Conservation (phyloP, 2,888 invertebrate genomes). For the Hyposoter dolosus region DNA sequence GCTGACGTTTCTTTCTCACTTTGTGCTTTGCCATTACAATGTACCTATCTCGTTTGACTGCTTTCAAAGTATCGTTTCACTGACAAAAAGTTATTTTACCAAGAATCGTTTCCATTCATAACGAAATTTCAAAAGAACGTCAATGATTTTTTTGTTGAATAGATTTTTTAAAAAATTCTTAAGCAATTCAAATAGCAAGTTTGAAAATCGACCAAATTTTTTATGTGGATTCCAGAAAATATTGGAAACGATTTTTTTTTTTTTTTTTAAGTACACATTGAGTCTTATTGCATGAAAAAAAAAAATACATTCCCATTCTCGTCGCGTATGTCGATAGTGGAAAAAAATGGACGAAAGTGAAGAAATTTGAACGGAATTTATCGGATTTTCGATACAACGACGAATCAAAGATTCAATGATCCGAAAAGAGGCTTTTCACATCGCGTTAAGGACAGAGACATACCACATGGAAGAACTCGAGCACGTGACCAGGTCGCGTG, state of each 20-base stretch:
- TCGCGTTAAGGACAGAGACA: constrained; percentile 22
- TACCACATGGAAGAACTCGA: constrained; percentile 12
- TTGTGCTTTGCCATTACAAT: not conserved
- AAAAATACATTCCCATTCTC: not conserved
- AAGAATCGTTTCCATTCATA: not conserved
- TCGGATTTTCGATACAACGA: constrained; percentile 9
- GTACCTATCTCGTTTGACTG: not conserved
- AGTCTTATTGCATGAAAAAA: not conserved
- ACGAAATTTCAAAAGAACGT: not conserved
- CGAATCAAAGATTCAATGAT: constrained; percentile 29
- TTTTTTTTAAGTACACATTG: not conserved
- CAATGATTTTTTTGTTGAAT: not conserved
- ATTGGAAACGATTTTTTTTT: not conserved
- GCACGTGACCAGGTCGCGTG: constrained; percentile 53
- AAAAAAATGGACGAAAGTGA: not conserved
- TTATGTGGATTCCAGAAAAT: not conserved
- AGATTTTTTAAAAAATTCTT: not conserved
- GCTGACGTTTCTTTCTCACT: not conserved
- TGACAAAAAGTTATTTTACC: not conserved
- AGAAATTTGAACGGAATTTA: constrained; percentile 18
- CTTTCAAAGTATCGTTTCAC: not conserved
- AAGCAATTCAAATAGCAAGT: not conserved
- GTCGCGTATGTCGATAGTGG: not conserved
- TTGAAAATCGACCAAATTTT: not conserved
- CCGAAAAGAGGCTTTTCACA: constrained; percentile 28